Conservation (phyloP, 1,140 invertebrate species). For the Solenopsis fugax region DNA sequence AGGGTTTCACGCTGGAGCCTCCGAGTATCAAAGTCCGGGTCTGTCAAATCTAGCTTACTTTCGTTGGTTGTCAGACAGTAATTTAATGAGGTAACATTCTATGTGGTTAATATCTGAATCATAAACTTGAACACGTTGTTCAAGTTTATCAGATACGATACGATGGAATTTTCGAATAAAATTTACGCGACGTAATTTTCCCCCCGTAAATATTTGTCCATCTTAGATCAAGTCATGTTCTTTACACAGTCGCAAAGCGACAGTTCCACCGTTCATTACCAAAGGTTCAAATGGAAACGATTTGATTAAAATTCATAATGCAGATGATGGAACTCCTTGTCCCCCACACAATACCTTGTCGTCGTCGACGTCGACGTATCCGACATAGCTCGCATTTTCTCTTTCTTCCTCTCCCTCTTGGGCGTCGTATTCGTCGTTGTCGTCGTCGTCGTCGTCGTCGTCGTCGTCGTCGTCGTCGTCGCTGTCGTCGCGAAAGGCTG, state of each 20-base stretch:
- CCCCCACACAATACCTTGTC: constrained; percentile 78
- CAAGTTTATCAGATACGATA: background rate
- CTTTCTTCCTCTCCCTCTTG: constrained; percentile 48
- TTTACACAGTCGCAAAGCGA: background rate
- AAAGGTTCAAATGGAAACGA: constrained; percentile 80
- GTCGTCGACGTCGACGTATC: constrained; percentile 73
- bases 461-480: constrained; percentile 47
- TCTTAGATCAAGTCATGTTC: constrained; percentile 43
- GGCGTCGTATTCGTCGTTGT: constrained; percentile 56
- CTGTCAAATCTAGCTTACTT: constrained; percentile 5
- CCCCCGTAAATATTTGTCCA: background rate
- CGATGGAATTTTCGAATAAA: background rate
- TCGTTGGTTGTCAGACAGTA: background rate
- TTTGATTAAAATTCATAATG: constrained; percentile 85
- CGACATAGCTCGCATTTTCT: constrained; percentile 65
- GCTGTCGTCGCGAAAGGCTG: constrained; percentile 79
- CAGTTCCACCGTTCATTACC: constrained; percentile 36
- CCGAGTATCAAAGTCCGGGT: background rate
- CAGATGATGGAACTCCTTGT: constrained; percentile 80
- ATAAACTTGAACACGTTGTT: background rate
- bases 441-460: constrained; percentile 62
- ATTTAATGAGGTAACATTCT: background rate
- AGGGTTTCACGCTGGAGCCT: constrained; percentile 11
- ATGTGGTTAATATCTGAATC: background rate
- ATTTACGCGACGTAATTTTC: background rate